Conservation (phyloP, 2,888 invertebrate genomes). For the Gastracanthus pulcherrimus region DNA sequence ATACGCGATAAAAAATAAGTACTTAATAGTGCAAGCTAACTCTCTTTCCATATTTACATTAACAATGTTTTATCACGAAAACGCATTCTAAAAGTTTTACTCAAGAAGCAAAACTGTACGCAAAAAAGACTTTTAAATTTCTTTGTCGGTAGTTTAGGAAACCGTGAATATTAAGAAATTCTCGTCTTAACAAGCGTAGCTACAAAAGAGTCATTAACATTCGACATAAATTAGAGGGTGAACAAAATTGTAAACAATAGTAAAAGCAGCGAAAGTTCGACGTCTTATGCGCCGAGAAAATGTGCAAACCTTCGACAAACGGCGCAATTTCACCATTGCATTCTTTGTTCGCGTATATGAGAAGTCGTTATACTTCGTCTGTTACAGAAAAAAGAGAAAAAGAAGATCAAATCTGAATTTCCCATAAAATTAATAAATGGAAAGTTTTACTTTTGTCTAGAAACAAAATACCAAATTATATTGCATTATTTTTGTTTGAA, state of each 20-base stretch:
- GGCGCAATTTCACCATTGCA: neutral
- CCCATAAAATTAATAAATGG: too few relatives aligned
- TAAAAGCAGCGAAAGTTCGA: conserved; percentile 1
- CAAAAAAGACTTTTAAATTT: neutral
- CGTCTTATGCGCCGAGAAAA: neutral
- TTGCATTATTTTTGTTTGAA: too few relatives aligned
- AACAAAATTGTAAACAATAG: neutral
- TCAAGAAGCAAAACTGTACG: neutral
- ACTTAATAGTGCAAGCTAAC: neutral
- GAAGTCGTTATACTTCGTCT: neutral
- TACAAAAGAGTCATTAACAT: neutral
- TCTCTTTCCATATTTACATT: neutral
- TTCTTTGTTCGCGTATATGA: neutral
- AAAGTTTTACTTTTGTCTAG: too few relatives aligned
- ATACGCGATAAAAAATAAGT: neutral
- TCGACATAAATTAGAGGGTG: neutral
- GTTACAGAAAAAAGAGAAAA: neutral
- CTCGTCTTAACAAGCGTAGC: neutral
- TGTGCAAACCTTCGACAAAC: neutral
- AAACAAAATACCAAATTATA: too few relatives aligned
- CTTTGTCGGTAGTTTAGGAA: neutral
- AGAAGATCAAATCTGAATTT: too few relatives aligned
- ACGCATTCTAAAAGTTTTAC: neutral
- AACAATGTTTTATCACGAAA: neutral
- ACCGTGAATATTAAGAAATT: neutral